Percentiles rank a stretch among this genome's conserved stretches.
phyloP scores from a whole-genome alignment of 2,113 vertebrate species.

The Hypomesus transpacificus region DNA sequence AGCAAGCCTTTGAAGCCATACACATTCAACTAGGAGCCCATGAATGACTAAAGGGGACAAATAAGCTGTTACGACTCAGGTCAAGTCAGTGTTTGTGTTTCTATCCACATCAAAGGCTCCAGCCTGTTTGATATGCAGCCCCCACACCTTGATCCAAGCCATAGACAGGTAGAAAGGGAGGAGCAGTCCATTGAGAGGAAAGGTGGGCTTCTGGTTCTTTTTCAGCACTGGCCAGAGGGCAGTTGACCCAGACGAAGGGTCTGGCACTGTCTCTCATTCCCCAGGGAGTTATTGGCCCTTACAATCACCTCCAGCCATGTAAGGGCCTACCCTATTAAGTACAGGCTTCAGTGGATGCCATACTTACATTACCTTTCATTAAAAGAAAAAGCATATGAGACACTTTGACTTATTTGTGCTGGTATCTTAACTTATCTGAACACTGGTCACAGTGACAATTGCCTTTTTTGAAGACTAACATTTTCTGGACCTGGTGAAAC shows the following conservation, averaged over 20 bases:
- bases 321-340: conserved; percentile 49
- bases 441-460: too few species aligned
- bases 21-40: conserved; percentile 71
- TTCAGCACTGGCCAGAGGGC: conserved; percentile 66
- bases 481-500: background rate
- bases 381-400: background rate
- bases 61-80: conserved; percentile 78
- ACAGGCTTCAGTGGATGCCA: conserved; percentile 26
- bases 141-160: conserved; percentile 70
- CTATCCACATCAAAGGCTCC: conserved; percentile 75
- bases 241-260: conserved; percentile 67
- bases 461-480: background rate
- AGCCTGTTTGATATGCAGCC: conserved; percentile 77
- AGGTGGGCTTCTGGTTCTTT: conserved; percentile 55
- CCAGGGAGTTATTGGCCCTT: conserved; percentile 55
- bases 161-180: conserved; percentile 73
- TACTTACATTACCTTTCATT: conserved; percentile 27
- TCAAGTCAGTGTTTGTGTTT: conserved; percentile 77
- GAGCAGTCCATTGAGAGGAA: conserved; percentile 64
- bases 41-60: conserved; percentile 83
- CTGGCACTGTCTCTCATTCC: conserved; percentile 63
- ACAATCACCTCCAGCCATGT: conserved; percentile 44
- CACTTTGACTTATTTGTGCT: too few species aligned
- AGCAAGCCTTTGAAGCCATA: conserved; percentile 74
- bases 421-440: too few species aligned